phyloP scores from a whole-genome alignment of 2,888 invertebrate genomes.

The Crossocerus cetratus region DNA sequence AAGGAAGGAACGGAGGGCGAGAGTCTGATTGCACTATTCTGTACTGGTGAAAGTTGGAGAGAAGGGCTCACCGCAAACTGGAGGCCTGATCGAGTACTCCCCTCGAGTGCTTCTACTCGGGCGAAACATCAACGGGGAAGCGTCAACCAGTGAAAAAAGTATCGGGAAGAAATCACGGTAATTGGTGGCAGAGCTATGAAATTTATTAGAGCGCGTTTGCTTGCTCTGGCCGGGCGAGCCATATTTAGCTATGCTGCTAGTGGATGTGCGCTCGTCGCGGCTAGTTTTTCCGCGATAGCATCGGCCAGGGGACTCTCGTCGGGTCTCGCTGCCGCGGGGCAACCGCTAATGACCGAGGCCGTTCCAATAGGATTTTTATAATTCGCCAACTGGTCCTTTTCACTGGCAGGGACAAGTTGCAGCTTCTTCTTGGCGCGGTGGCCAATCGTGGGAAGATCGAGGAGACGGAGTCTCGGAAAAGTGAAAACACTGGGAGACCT shows the following conservation, averaged over 20 bases:
- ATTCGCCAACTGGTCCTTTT: constrained; percentile 12
- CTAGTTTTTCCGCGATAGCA: constrained; percentile 39
- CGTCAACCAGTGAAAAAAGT: neutral
- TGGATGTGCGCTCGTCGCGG: constrained; percentile 22
- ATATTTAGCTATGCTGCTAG: constrained; percentile 40
- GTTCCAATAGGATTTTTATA: constrained; percentile 40
- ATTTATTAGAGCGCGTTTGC: constrained; percentile 45
- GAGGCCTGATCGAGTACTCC: constrained; percentile 11
- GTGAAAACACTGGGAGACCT: constrained; percentile 32
- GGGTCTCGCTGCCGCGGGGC: neutral
- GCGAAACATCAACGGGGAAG: neutral
- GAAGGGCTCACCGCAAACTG: neutral
- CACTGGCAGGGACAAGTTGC: neutral
- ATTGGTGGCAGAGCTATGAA: constrained; percentile 41
- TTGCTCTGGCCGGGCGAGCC: constrained; percentile 19
- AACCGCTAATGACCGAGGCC: constrained; percentile 31
- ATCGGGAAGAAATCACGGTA: constrained; percentile 9
- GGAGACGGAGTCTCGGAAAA: constrained; percentile 14
- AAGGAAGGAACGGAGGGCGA: no score
- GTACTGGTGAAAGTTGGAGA: neutral
- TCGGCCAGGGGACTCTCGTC: neutral
- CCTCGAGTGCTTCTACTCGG: constrained; percentile 8
- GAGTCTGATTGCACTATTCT: constrained; percentile 19
- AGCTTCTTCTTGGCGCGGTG: constrained; percentile 7
- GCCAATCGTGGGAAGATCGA: constrained; percentile 34